Evolutionary conservation across 2,113 vertebrate species (phyloP), one percentile per base, ranked within the genome.

Genomic region (Calypte anna): DNA sequence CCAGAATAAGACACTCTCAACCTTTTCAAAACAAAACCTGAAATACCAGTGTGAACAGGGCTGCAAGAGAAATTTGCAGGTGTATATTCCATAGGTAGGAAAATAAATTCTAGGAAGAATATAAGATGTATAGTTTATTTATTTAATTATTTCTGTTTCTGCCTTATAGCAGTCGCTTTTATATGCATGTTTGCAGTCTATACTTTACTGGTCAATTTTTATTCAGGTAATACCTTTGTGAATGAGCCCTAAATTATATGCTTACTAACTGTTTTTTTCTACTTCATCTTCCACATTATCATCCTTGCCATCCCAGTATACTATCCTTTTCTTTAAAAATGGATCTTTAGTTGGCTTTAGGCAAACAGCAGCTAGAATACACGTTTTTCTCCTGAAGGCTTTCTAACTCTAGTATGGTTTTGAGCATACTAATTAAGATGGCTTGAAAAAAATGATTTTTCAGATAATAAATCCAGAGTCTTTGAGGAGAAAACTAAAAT

Each of bases 181-280:
- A 27, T 9, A 54, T 63, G 13, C 4, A 14, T 38, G 27, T 67
- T 83, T 61, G 24, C 20, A 51, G 25, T 48, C 20, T 72, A 12
- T 53, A n/a, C 9, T 57, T 72, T 40, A 44, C 15, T 16, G 31
- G 16, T 18, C 2, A 68, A 48, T 22, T 36, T 40, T 79, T 48
- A 50, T 70, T 46, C 10, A 22, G 23, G 9, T 16, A 7, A 28
- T 57, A 30, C n/a, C 3, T 8, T n/a, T 0, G 0, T 43, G 24
- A 90, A 67, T 17, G 70, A 85, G 5, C 1, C 5, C 6, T 48
- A 58, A 88, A 87, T n/a, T 9, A 51, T 33, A 31, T 33, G 15
- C 11, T 38, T 72, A 25, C 7, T 31, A 38, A 33, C 11, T 24
- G 21, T 11, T 72, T 91, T 88, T 93, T 92, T 72, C 16, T 10